Base-by-base conservation (phyloP, 92 coral and sea anemone genomes). In the Porites rus region DNA sequence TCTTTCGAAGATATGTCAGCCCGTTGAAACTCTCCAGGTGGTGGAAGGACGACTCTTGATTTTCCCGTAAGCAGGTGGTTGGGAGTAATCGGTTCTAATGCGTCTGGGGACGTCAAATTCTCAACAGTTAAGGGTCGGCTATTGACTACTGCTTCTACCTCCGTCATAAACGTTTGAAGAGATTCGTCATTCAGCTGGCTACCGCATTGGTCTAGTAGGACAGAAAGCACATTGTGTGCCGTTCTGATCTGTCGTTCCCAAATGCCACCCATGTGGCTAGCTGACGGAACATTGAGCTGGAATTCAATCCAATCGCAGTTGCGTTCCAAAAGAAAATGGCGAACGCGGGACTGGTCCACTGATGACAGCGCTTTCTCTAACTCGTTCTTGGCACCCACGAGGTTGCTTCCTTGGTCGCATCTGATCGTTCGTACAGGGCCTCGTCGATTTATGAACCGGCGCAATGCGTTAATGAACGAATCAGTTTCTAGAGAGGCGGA, bases 251-350 rank as follows among this genome's bases (percentile, higher is more conserved):
- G 85, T 0, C 79, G 80, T 58, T 86, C 86, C 86, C 90, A 86
- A 1, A 51, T 0, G 43, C 90, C 86, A 10, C 90, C 90, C 90
- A 71, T 86, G 70, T 86, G 90, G 46, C 86, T 86, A 13, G 86
- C 71, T 28, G 77, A 19, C 1, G 90, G 86, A 19, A 79, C 86
- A 64, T 86, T 86, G 21, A 64, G 4, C 11, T 77, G 38, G 50
- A 77, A 75, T 24, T 85, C 84, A 16, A 85, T n/a, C 89, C 89
- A 85, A 46, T 85, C 89, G 31, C 89, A 76, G 18, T 77, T 62
- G 18, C 77, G 46, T 12, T 58, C 59, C 51, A 86, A 70, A 19
- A 87, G 18, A 14, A 67, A 78, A 10, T 76, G 66, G 38, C 54
- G 54, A 10, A 87, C 38, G 56, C 65, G 70, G 10, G 24, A 10